Percentiles rank a stretch among this genome's conserved stretches.
These are phyloP conservation scores for Prenolepis imparis DNA, from an alignment of 2,888 invertebrate species.

Conservation along the genomic window DNA sequence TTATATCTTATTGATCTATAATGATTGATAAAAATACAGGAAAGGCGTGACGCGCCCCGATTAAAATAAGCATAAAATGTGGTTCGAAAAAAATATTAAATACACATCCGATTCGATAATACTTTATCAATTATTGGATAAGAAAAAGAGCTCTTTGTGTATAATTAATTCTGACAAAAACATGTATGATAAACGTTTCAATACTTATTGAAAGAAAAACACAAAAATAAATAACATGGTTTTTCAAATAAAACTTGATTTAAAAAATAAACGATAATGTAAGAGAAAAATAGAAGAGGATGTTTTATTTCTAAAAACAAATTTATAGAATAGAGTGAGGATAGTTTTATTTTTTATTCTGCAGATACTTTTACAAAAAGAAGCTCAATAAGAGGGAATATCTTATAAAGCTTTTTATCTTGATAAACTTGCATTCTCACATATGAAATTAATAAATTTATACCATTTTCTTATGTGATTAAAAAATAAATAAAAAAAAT, in stretches of 20 bases:
- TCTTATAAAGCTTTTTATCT: background rate
- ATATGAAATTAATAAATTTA: constrained; percentile 6
- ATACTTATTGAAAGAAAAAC: background rate
- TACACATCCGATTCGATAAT: constrained; percentile 37
- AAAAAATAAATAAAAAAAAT: background rate
- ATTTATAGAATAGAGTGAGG: background rate
- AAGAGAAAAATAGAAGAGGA: background rate
- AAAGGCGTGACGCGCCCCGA: background rate
- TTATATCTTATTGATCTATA: constrained; percentile 15
- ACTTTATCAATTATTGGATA: constrained; percentile 5
- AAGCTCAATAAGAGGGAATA: background rate
- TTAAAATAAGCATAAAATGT: constrained; percentile 23
- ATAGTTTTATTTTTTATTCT: background rate
- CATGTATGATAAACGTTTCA: background rate
- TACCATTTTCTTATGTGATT: background rate
- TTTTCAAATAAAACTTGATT: constrained; percentile 1
- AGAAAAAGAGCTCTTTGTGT: background rate
- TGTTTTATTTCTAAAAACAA: background rate
- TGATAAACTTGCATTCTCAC: background rate
- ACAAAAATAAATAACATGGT: background rate
- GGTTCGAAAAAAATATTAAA: background rate
- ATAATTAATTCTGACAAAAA: background rate
- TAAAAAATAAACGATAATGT: background rate
- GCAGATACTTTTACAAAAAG: constrained; percentile 22
- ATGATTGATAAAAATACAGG: constrained; percentile 17